Base-by-base conservation (phyloP, 2,113 vertebrate genomes). In the Oreocharis arfaki region DNA sequence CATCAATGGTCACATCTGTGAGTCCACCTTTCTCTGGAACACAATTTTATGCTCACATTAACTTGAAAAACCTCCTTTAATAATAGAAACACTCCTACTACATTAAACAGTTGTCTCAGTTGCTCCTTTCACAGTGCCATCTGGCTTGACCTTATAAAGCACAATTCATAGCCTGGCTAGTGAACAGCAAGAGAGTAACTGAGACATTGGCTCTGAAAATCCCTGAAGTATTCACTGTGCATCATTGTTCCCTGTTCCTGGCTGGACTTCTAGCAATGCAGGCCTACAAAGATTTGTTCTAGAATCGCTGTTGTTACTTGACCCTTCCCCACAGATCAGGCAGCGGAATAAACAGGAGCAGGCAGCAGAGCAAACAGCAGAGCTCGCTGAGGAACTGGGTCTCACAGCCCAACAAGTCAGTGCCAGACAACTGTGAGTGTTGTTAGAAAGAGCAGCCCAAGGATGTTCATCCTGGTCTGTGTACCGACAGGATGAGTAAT, bases 371-470 rank as follows among this genome's bases (percentile, higher is more conserved):
- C 26, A 70, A 63, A 52, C 22, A 68, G 70, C 35, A 91, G 47
- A 83, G 35, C 75, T 86, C 0, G 0, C 80, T 71, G 8, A 55
- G 14, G 42, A 82, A 35, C 47, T 13, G 24, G 26, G 24, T 71
- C 76, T 71, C 69, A 39, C 21, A 60, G 41, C 14, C 28, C 23
- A n/a, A 33, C 33, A 37, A 64, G 78, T 30, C 41, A 24, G 4
- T 22, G 32, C 6, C 49, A 71, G 49, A 69, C 20, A 1, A 41
- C 23, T 10, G 3, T 2, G 37, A 1, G 7, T 10, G 21, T 1
- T 41, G 39, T 15, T 20, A 37, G 12, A 59, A 63, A 53, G 42
- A 68, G 0, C 42, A 76, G 53, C 49, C 27, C 35, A 37, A 59
- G 64, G 42, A 55, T 1, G 0, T 8, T 57, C 39, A 37, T 35